phyloP scores from a whole-genome alignment of 2,113 vertebrate species.

The Gallinago jamesoni region DNA sequence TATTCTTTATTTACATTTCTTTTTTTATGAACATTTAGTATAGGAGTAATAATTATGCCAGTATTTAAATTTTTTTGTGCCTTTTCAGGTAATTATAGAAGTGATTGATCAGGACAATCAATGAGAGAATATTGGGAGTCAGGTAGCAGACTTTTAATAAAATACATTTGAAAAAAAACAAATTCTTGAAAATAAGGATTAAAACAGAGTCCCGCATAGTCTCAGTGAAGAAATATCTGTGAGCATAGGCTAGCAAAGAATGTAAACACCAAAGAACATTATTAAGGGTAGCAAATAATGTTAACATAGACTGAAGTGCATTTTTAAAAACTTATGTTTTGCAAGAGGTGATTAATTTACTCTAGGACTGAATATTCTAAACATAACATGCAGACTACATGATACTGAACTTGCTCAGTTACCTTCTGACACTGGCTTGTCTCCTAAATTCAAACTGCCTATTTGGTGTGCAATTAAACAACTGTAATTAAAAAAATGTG shows the following conservation, averaged over 20 bases:
- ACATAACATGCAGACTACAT: background rate
- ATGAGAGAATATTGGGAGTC: background rate
- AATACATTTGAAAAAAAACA: background rate
- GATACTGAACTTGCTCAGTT: background rate
- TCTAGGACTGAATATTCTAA: background rate
- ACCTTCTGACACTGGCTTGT: background rate
- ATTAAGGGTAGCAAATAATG: background rate
- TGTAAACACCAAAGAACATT: background rate
- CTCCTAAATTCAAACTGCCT: background rate
- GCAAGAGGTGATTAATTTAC: background rate
- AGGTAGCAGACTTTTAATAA: background rate
- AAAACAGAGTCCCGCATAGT: background rate
- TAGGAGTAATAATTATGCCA: background rate
- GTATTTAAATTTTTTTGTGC: background rate
- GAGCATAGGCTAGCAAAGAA: background rate
- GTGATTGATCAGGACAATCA: background rate
- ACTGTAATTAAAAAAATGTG: background rate
- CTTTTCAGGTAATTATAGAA: background rate
- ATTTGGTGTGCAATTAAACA: background rate
- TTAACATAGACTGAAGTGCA: background rate
- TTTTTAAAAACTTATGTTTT: background rate
- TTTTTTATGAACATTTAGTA: background rate
- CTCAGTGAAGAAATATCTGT: background rate
- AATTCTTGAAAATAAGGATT: background rate
- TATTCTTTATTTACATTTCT: background rate